Base-by-base conservation (phyloP, 2,113 vertebrate species). In the Propithecus coquereli region DNA sequence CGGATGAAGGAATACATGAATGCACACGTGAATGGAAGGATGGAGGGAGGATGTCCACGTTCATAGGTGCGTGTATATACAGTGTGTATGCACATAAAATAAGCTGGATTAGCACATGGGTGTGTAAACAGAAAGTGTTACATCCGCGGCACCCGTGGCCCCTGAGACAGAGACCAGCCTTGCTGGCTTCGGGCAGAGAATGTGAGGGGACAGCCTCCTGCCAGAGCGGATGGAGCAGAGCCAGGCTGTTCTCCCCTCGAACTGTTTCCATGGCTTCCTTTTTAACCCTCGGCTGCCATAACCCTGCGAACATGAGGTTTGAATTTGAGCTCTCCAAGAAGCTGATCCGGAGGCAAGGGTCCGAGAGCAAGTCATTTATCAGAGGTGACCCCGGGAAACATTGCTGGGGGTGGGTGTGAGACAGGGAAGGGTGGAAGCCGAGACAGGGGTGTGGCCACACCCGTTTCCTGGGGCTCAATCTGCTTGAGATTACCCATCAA, bases 111-210 rank as follows among this genome's bases (percentile, higher is more conserved):
- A 52, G 20, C 88, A 66, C 63, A 50, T 32, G 50, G n/a, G 20
- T 11, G 17, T 47, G 12, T 40, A 11, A 25, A 20, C n/a, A 40
- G 40, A 30, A 54, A 37, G 22, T 59, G 27, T 65, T 16, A 13
- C 0, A 4, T 34, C 59, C 3, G 27, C 5, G 40, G 37, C 20
- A 30, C 50, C 13, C 17, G 0, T 3, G 54, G 17, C 8, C 34
- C 66, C 70, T 61, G 86, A 40, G 57, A 43, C 16, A 79, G 82
- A 74, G 37, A 13, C 50, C 54, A 79, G 40, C 81, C n/a, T 43
- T 32, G 16, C 12, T 32, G 11, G 52, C 82, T 65, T 65, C 30
- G 37, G 40, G 27, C 30, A 23, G 71, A 37, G 34, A 45, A 14
- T 22, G 8, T 40, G 79, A 88, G 79, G 30, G 34, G 1, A 22